Conservation (phyloP, 2,888 invertebrate species). For the Drosophila mayaguana region DNA sequence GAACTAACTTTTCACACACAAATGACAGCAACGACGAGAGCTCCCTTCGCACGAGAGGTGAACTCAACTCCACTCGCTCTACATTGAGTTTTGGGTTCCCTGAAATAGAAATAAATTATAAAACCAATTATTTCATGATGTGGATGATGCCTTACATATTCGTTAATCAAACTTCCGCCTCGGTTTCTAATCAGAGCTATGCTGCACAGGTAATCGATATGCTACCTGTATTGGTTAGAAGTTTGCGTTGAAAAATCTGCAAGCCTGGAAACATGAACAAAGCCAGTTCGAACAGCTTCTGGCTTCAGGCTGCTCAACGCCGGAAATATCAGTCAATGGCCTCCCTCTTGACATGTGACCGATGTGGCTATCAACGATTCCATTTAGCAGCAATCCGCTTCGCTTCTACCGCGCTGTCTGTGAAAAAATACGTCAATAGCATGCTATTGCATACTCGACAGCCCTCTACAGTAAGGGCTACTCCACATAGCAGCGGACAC, state of each 20-base stretch:
- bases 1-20: conserved; percentile 13
- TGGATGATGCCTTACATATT: not conserved
- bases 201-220: not conserved
- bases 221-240: not conserved
- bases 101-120: not conserved
- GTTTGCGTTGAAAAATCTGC: not conserved
- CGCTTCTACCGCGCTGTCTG: conserved; percentile 7
- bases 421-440: conserved; percentile 22
- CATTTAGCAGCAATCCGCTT: conserved; percentile 57
- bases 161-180: not conserved
- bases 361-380: conserved; percentile 68
- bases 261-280: conserved; percentile 19
- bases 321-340: conserved; percentile 50
- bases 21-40: not conserved
- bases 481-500: conserved; percentile 21
- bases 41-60: not conserved
- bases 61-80: not conserved
- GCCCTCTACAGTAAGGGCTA: conserved; percentile 15
- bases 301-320: conserved; percentile 4
- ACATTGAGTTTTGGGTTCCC: not conserved
- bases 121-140: conserved; percentile 4
- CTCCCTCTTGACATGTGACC: conserved; percentile 75
- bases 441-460: conserved; percentile 37
- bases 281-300: conserved; percentile 1
- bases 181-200: not conserved